phyloP scores from a whole-genome alignment of 2,797 vertebrate species.

The Protonibea diacanthus region DNA sequence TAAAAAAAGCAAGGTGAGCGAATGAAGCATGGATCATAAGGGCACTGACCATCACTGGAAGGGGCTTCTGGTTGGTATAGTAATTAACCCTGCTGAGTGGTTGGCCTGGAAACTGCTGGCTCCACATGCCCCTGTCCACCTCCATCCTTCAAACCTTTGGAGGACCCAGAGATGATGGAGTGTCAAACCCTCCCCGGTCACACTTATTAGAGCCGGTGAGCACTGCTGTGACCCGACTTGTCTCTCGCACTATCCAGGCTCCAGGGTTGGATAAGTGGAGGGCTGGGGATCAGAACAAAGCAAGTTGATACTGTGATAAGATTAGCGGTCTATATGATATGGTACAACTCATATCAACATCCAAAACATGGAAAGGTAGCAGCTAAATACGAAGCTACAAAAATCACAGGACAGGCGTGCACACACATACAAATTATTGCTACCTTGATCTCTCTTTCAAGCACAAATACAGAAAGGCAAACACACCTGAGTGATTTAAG shows the following conservation, averaged over 20 bases:
- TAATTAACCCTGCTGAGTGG: conserved; percentile 79
- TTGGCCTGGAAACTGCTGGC: conserved; percentile 69
- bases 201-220: conserved; percentile 70
- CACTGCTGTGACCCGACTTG: conserved; percentile 49
- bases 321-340: conserved; percentile 35
- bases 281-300: conserved; percentile 47
- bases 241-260: conserved; percentile 43
- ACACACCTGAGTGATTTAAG: conserved; percentile 45
- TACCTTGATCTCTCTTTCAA: conserved; percentile 51
- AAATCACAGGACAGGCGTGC: conserved; percentile 26
- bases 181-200: conserved; percentile 66
- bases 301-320: conserved; percentile 33
- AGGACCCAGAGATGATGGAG: conserved; percentile 67
- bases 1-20: conserved; percentile 66
- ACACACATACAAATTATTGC: conserved; percentile 39
- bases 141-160: conserved; percentile 65
- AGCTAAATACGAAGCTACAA: conserved; percentile 37
- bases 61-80: conserved; percentile 68
- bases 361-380: conserved; percentile 36
- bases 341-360: conserved; percentile 32
- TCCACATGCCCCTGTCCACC: conserved; percentile 61
- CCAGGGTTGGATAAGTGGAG: conserved; percentile 10
- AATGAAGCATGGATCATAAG: conserved; percentile 60
- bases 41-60: conserved; percentile 63
- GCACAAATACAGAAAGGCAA: conserved; percentile 41